Conservation (phyloP, 2,113 vertebrate species). For the Apodemus speciosus region DNA sequence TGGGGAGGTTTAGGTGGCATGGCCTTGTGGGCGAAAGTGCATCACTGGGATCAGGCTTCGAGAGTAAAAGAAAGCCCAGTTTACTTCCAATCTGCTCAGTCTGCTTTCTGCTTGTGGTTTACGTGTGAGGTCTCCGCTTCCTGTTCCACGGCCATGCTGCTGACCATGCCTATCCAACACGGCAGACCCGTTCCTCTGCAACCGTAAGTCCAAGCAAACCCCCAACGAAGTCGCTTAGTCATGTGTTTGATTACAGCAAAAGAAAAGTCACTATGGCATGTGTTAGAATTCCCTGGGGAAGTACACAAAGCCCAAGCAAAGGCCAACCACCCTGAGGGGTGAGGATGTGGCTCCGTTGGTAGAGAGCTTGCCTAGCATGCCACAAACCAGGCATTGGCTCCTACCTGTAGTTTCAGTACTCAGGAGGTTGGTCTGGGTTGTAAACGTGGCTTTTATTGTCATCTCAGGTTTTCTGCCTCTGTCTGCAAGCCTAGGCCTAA, state of each 20-base stretch:
- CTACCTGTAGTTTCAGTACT: neutral
- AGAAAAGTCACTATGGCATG: neutral
- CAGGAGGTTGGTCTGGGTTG: neutral
- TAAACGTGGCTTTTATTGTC: too few species aligned
- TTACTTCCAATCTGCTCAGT: neutral
- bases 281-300: neutral
- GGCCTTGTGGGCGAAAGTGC: neutral
- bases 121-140: neutral
- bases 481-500: too few species aligned
- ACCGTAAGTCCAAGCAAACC: neutral
- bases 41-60: neutral
- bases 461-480: too few species aligned
- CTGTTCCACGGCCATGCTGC: neutral
- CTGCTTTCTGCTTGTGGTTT: neutral
- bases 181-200: neutral
- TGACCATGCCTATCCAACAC: neutral
- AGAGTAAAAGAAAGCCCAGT: neutral
- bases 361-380: neutral
- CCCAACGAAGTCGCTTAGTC: neutral
- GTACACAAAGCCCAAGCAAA: neutral
- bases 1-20: neutral
- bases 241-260: neutral
- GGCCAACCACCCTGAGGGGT: neutral
- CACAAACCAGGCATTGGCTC: too few species aligned
- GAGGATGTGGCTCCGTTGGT: neutral